Evolutionary conservation across 2,113 vertebrate genomes (phyloP).

Genomic region (Pelusios castaneus): DNA sequence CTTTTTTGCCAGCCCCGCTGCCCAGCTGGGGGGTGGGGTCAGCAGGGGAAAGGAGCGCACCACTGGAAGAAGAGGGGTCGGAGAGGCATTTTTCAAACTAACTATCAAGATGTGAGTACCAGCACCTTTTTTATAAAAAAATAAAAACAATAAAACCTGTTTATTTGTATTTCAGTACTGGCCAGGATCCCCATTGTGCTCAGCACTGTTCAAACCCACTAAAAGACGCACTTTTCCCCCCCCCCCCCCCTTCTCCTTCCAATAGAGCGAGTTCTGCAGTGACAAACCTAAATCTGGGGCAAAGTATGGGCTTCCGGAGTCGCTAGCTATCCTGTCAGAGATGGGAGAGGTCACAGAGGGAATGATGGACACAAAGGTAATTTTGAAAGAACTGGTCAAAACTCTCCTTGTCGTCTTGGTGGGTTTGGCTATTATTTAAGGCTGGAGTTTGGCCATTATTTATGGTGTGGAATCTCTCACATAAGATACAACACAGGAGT

Average conservation of each 20-base stretch:
- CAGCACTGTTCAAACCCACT: background rate
- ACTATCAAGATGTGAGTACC: too few relatives aligned
- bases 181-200: background rate
- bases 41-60: too few relatives aligned
- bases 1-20: too few relatives aligned
- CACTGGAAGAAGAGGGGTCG: too few relatives aligned
- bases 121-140: too few relatives aligned
- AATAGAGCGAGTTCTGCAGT: conserved; percentile 96
- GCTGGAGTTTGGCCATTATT: background rate
- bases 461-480: background rate
- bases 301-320: conserved; percentile 94
- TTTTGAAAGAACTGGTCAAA: background rate
- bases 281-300: conserved; percentile 98
- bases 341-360: conserved; percentile 99
- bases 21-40: too few relatives aligned
- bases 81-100: too few relatives aligned
- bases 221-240: background rate
- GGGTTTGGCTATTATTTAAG: background rate
- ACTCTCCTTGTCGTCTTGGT: background rate
- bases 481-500: background rate
- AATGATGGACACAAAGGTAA: conserved; percentile 97
- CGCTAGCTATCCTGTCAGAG: conserved; percentile 92
- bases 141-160: background rate
- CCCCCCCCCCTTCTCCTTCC: background rate
- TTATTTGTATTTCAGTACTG: background rate